These are phyloP conservation scores for Gallinago jamesoni DNA, from an alignment of 2,113 vertebrate species.

Conservation along the genomic window DNA sequence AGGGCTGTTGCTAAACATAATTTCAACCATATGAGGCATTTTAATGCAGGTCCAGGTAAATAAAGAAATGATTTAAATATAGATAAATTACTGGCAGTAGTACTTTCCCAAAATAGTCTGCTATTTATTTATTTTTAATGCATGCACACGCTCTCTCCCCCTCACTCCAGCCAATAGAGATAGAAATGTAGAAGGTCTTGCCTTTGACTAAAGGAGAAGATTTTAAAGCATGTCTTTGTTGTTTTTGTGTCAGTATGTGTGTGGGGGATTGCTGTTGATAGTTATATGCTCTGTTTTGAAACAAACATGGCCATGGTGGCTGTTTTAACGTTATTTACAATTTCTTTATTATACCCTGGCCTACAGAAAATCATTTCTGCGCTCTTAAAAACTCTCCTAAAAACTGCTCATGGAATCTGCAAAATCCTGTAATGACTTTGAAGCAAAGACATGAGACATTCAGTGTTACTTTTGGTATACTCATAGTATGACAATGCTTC, in stretches of 20 bases:
- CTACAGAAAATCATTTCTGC: neutral
- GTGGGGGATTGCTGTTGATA: neutral
- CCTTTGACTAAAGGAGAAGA: neutral
- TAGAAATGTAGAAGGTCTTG: neutral
- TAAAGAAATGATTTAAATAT: neutral
- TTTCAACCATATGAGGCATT: neutral
- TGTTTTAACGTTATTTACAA: neutral
- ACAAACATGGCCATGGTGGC: neutral
- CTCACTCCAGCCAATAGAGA: accelerated
- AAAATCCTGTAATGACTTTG: neutral
- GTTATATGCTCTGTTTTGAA: neutral
- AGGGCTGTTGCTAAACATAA: neutral
- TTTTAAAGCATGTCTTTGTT: neutral
- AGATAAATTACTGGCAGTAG: neutral
- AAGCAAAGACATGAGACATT: neutral
- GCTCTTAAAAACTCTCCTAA: neutral
- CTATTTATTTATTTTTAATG: neutral
- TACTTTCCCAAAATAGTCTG: neutral
- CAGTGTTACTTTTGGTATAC: neutral
- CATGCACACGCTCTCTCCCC: neutral
- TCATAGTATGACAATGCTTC: neutral
- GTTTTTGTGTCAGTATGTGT: neutral
- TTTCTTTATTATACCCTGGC: neutral
- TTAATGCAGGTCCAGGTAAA: neutral
- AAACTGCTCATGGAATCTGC: neutral